Evolutionary conservation across 2,888 invertebrate species (phyloP).

Genomic region (Drosophila lacicola): DNA sequence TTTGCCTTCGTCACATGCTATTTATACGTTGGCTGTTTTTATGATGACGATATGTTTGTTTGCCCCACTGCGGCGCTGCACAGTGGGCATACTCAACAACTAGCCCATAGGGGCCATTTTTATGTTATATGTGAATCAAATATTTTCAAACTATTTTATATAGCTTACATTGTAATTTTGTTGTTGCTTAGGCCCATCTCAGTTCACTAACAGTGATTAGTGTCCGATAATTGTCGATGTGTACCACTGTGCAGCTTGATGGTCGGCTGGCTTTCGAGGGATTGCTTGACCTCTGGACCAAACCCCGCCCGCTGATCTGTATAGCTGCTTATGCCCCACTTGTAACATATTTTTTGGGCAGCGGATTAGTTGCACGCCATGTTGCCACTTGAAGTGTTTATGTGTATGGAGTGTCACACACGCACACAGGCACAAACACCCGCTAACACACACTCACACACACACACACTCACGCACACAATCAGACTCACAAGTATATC

Average conservation of each 20-base stretch:
- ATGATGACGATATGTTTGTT: constrained; percentile 55
- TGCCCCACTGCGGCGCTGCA: constrained; percentile 40
- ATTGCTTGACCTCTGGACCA: constrained; percentile 29
- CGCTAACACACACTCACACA: constrained; percentile 12
- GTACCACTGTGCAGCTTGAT: constrained; percentile 37
- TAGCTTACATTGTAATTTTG: not conserved
- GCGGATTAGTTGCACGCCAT: constrained; percentile 82
- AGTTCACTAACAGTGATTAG: not conserved
- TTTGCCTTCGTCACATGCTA: constrained; percentile 46
- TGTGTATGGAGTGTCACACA: constrained; percentile 60
- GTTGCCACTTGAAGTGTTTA: constrained; percentile 84
- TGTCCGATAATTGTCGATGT: not conserved
- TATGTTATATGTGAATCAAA: too few species aligned
- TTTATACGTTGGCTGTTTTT: constrained; percentile 40
- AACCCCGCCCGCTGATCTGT: constrained; percentile 4
- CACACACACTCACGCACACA: constrained; percentile 9
- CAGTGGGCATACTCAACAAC: constrained; percentile 29
- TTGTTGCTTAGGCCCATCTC: not conserved
- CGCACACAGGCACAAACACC: constrained; percentile 8
- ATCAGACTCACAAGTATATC: constrained; percentile 42
- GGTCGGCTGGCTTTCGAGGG: constrained; percentile 29
- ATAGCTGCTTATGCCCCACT: constrained; percentile 61
- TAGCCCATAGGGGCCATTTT: too few species aligned
- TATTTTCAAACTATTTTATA: too few species aligned
- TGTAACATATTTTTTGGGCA: constrained; percentile 81